A percentile compares a stretch with the other conserved stretches of the same genome.
Evolutionary conservation across 2,797 vertebrate genomes (phyloP).

Genomic region (Pseudochirops corinnae): DNA sequence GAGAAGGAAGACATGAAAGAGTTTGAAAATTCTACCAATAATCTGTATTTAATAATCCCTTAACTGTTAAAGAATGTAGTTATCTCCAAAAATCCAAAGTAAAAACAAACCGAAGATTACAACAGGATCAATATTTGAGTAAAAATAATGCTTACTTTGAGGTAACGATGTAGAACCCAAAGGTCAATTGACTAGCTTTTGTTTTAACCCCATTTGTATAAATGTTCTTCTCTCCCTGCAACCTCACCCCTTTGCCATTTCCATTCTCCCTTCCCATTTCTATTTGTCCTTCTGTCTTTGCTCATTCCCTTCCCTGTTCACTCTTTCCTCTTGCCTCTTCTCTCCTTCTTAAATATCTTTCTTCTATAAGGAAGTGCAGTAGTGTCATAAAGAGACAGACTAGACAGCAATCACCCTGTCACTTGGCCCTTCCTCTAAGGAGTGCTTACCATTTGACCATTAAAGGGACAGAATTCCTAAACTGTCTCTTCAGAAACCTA

Average conservation of each 20-base stretch:
- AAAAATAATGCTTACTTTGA: background rate
- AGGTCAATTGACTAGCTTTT: background rate
- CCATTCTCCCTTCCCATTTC: background rate
- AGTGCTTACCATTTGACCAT: slow-evolving; percentile 46
- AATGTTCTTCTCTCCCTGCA: background rate
- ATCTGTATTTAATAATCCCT: background rate
- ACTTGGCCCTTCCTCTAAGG: slow-evolving; percentile 29
- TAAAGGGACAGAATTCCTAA: slow-evolving; percentile 62
- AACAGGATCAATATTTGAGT: background rate
- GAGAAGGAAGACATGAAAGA: background rate
- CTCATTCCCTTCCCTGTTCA: background rate
- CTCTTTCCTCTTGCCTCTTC: background rate
- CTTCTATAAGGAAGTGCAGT: slow-evolving; percentile 35
- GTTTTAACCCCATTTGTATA: background rate
- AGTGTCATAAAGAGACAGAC: slow-evolving; percentile 42
- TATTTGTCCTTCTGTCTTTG: background rate
- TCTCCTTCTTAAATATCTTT: background rate
- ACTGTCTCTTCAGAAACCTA: slow-evolving; percentile 57
- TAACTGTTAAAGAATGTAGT: background rate
- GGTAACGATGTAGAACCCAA: background rate
- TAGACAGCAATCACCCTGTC: slow-evolving; percentile 40
- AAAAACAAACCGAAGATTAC: background rate
- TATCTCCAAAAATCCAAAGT: background rate
- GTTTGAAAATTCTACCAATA: background rate
- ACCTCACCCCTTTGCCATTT: background rate